Base-by-base conservation (phyloP, 2,113 vertebrate genomes). In the Psammodynastes pulverulentus region DNA sequence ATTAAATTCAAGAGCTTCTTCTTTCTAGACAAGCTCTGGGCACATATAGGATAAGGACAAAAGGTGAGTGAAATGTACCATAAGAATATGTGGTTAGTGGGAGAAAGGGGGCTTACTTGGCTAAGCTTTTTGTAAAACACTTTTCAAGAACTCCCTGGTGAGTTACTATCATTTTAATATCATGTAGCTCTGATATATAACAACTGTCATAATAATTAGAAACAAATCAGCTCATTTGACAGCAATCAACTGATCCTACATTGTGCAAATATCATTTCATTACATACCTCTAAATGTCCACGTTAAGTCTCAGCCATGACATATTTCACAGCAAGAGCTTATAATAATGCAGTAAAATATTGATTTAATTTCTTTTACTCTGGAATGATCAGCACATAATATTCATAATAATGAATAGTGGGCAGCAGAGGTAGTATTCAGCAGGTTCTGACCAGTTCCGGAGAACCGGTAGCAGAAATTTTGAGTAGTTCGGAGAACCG, bases 191-290 rank as follows among this genome's bases (percentile, higher is more conserved):
- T 86, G 93, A 93, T 96, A 95, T 94, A 95, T 62, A 96, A 96
- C 93, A 96, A 92, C 94, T 96, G 95, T 95, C 93, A 94, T 92
- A 93, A 92, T 93, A 96, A 96, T 95, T 95, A 96, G 95, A 96
- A 95, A 94, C 87, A 95, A 96, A 95, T 95, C 93, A 89, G 93
- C 94, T 95, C 92, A 93, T 93, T 89, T 95, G 94, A 87, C 93
- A 95, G 92, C 92, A 87, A 93, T 95, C 92, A 96, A 91, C 94
- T 90, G 92, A 90, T 93, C 88, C 90, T 92, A 93, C 94, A 95
- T 92, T 92, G 86, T 56, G 86, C 67, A 92, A 43, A 87, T 62
- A 95, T 90, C 49, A 45, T 87, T 95, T 93, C 88, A 92, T 95
- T 95, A 94, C 46, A 5, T 23, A 93, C 90, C 93, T 95, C 94